Conservation (phyloP, 2,797 vertebrate species). For the Pristis pectinata region DNA sequence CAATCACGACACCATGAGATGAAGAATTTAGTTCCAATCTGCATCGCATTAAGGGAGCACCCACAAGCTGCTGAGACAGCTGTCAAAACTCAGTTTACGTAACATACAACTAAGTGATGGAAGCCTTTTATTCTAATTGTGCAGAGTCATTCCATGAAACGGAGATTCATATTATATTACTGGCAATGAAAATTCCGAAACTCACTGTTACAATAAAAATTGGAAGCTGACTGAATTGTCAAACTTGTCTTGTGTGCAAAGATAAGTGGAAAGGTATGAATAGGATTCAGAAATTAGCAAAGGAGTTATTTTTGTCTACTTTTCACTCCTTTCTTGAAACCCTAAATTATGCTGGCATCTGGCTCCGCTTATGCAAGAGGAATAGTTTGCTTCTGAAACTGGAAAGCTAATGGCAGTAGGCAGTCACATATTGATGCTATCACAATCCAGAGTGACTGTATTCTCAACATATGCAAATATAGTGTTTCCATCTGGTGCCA, state of each 20-base stretch:
- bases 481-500: not conserved
- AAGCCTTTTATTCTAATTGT: not conserved
- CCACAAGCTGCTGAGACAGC: not conserved
- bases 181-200: not conserved
- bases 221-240: not conserved
- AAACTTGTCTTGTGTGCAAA: not conserved
- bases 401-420: not conserved
- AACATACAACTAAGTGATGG: not conserved
- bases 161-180: not conserved
- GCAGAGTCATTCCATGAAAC: not conserved
- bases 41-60: not conserved
- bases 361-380: not conserved
- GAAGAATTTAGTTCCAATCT: conserved; percentile 2
- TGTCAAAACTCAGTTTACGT: not conserved
- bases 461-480: not conserved
- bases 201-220: not conserved
- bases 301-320: not conserved
- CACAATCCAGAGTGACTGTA: not conserved
- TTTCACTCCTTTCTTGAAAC: not conserved
- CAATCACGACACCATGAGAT: not conserved
- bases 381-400: not conserved
- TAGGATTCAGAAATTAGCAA: not conserved
- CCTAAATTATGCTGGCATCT: not conserved
- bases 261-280: not conserved
- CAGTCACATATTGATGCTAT: not conserved